Percentiles rank a stretch among this genome's conserved stretches.
Conservation (phyloP, 1,140 invertebrate species). For the Leucophenga varia region DNA sequence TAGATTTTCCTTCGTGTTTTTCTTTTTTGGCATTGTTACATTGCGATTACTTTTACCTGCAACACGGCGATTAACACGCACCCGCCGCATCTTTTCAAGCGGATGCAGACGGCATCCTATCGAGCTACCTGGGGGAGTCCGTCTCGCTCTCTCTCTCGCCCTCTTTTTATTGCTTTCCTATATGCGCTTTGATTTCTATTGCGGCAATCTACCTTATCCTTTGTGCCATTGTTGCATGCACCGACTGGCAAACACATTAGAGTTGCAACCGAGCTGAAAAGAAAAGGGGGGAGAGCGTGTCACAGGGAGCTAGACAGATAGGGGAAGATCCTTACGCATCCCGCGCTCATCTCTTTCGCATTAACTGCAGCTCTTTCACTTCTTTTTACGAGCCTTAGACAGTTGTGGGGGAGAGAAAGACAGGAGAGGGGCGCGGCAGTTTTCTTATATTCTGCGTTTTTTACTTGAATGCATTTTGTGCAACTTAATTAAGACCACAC, state of each 20-base stretch:
- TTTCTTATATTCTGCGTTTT: no score
- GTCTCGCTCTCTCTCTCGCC: neutral
- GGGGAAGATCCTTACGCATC: no score
- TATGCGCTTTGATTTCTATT: conserved; percentile 29
- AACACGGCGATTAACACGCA: conserved; percentile 33
- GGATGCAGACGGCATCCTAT: no score
- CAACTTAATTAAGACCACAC: no score
- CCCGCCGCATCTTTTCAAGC: conserved; percentile 21
- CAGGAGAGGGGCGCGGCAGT: no score
- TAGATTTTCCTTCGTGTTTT: neutral
- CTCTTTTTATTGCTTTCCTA: conserved; percentile 25
- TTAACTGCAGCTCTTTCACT: no score
- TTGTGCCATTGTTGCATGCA: conserved; percentile 29
- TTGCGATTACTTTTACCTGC: conserved; percentile 32
- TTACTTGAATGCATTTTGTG: no score
- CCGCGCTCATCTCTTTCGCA: no score
- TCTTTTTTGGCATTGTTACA: conserved; percentile 25
- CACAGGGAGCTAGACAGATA: no score
- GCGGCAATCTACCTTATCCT: conserved; percentile 33
- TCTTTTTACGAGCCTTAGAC: no score
- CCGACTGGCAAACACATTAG: conserved; percentile 30
- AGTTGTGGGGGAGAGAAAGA: no score
- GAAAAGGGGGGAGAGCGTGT: conserved; percentile 8
- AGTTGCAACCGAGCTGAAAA: conserved; percentile 26
- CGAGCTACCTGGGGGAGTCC: conserved; percentile 9